Evolutionary conservation across 2,113 vertebrate genomes (phyloP).

Genomic region (Malurus elegans): DNA sequence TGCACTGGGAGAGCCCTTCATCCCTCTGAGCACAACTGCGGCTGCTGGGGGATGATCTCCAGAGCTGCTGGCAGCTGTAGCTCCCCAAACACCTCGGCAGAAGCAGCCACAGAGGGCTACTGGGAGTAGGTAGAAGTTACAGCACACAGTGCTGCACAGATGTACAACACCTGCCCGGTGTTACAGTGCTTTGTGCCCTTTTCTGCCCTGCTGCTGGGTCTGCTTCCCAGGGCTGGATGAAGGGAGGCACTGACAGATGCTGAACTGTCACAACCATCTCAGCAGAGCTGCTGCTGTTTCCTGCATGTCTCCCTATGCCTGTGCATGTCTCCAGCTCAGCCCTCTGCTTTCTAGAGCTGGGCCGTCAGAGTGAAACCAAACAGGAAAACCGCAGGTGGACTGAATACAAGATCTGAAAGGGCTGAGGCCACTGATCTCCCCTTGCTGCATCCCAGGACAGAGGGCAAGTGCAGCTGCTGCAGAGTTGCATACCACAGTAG

Average conservation of each 20-base stretch:
- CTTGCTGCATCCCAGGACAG: not conserved
- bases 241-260: not conserved
- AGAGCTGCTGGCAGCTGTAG: not conserved
- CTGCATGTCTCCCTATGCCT: not conserved
- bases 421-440: not conserved
- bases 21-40: too few species aligned
- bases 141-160: rapidly evolving
- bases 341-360: not conserved
- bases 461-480: not conserved
- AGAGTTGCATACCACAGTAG: not conserved
- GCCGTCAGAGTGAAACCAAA: not conserved
- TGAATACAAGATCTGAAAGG: not conserved
- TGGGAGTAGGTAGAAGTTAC: not conserved
- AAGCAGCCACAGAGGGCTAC: not conserved
- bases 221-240: not conserved
- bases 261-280: not conserved
- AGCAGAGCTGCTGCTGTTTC: not conserved
- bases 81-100: not conserved
- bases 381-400: rapidly evolving
- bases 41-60: not conserved
- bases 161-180: not conserved
- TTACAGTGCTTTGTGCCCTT: not conserved
- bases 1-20: not conserved
- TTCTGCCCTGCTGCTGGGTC: not conserved
- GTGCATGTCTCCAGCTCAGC: not conserved